These are phyloP conservation scores for Oxygymnocypris stewartii DNA, from an alignment of 2,113 vertebrate genomes.

Conservation along the genomic window DNA sequence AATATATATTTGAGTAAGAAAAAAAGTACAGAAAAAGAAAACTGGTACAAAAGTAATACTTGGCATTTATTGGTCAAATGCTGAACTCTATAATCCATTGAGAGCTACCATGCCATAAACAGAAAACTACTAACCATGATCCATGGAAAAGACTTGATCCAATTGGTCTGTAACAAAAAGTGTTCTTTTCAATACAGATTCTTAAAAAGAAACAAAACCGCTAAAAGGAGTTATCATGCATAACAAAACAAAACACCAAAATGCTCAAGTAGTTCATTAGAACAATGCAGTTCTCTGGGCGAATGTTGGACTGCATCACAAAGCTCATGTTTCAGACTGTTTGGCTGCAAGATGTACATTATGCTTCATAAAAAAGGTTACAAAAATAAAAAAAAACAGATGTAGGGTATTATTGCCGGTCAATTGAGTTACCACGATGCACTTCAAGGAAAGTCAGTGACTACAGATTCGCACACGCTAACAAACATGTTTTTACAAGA, in stretches of 20 bases:
- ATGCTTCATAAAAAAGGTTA: not conserved
- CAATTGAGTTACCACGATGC: not conserved
- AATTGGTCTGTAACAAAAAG: constrained; percentile 12
- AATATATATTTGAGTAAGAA: not conserved
- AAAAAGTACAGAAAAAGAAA: not conserved
- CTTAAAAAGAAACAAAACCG: not conserved
- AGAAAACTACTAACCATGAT: not conserved
- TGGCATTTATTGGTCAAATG: constrained; percentile 34
- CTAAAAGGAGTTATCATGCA: constrained; percentile 16
- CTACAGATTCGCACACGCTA: not conserved
- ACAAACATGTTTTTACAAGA: constrained; percentile 1
- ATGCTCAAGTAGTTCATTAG: constrained; percentile 17
- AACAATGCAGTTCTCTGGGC: constrained; percentile 16
- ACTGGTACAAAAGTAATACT: constrained; percentile 4
- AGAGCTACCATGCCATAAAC: not conserved
- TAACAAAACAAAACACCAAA: constrained; percentile 5
- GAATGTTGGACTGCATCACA: not conserved
- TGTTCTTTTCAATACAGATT: not conserved
- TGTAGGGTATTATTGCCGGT: not conserved
- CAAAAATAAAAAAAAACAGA: not conserved
- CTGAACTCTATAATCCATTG: not conserved
- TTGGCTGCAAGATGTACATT: not conserved
- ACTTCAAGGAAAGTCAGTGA: not conserved
- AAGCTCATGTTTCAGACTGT: not conserved
- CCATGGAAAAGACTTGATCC: constrained; percentile 22